These are phyloP conservation scores for Agrochola litura DNA, from an alignment of 2,888 invertebrate species.

Conservation along the genomic window DNA sequence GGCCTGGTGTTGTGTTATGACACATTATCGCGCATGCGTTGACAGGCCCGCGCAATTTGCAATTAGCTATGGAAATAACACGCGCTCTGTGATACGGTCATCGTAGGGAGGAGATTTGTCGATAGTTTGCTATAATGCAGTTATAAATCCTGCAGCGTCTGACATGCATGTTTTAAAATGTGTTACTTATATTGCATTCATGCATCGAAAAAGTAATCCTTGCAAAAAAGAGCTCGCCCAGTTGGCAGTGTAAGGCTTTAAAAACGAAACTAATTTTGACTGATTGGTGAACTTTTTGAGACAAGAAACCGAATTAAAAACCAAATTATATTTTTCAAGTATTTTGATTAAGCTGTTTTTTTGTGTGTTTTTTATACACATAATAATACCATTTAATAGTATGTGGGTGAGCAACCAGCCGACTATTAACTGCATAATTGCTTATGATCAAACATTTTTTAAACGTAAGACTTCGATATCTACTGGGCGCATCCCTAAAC, in stretches of 20 bases:
- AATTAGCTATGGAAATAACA: constrained; percentile 89
- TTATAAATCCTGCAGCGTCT: too few species aligned
- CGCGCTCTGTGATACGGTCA: constrained; percentile 74
- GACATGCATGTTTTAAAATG: not conserved
- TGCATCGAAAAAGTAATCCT: not conserved
- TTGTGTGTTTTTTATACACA: too few species aligned
- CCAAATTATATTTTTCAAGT: too few species aligned
- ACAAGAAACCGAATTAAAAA: too few species aligned
- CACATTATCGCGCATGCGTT: constrained; percentile 88
- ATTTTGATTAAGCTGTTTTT: too few species aligned
- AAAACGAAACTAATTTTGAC: too few species aligned
- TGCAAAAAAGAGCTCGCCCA: not conserved
- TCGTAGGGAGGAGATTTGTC: constrained; percentile 68
- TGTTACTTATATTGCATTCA: not conserved
- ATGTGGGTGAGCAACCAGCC: too few species aligned
- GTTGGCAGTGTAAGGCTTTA: not conserved
- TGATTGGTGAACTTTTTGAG: too few species aligned
- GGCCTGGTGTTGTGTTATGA: constrained; percentile 79
- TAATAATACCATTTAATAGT: too few species aligned
- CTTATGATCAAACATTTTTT: too few species aligned
- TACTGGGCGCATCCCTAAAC: constrained; percentile 58
- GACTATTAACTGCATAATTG: not conserved
- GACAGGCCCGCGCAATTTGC: constrained; percentile 87
- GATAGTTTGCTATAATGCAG: constrained; percentile 13
- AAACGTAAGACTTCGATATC: constrained; percentile 28